Percentiles rank a stretch among this genome's conserved stretches.
phyloP scores from a whole-genome alignment of 1,140 invertebrate genomes.

The Heliconius hermathena region DNA sequence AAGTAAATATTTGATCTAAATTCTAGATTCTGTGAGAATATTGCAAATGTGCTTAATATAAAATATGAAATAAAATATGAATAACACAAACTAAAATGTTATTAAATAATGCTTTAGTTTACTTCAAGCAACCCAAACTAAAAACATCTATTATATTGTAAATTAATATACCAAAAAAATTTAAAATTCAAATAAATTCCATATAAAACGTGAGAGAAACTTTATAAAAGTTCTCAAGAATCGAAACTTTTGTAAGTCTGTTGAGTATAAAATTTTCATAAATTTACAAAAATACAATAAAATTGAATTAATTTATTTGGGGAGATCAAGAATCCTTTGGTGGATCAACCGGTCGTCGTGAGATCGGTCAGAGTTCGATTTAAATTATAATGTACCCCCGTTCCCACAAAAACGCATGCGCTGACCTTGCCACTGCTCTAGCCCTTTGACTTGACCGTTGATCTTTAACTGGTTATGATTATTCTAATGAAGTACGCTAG shows the following conservation, averaged over 20 bases:
- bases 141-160: too few relatives aligned
- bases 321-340: constrained; percentile 48
- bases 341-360: constrained; percentile 54
- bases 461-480: constrained; percentile 46
- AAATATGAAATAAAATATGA: background rate
- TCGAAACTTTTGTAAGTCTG: constrained; percentile 21
- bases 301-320: constrained; percentile 51
- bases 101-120: too few relatives aligned
- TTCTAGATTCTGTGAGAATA: background rate
- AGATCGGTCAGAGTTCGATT: constrained; percentile 63
- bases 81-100: too few relatives aligned
- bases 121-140: too few relatives aligned
- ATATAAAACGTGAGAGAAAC: constrained; percentile 6
- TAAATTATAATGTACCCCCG: constrained; percentile 50
- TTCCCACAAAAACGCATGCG: constrained; percentile 61
- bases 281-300: constrained; percentile 54
- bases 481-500: background rate
- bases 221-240: background rate
- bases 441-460: constrained; percentile 64
- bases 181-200: background rate
- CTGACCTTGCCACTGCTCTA: constrained; percentile 52
- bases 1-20: too few relatives aligned
- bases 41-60: background rate
- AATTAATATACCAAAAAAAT: background rate
- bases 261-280: constrained; percentile 54